Base-by-base conservation (phyloP, 2,888 invertebrate species). In the Mystacides longicornis region DNA sequence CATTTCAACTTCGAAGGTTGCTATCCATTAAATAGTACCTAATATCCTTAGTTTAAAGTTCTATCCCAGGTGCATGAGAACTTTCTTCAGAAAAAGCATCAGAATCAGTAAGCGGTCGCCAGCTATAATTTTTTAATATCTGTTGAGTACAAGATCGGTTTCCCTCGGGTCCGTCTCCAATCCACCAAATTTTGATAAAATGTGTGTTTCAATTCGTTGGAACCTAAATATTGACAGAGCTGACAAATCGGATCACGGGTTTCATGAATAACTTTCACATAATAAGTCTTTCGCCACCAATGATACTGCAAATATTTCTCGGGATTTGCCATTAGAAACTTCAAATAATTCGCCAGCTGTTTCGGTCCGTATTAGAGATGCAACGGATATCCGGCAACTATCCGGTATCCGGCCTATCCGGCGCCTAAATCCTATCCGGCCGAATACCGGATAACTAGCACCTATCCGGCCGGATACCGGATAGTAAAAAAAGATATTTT, bases 251-350 rank as follows among this genome's bases (percentile, higher is more conserved):
- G 48, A 27, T 49, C 3, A 9, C 16, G 11, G 21, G 20, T 20
- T 9, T 64, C 64, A 64, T 68, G 68, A 67, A 70, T 69, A 72
- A 69, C 69, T 70, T 71, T 66, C 63, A 64, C 19, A 19, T 18
- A 14, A 14, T 78, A 78, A 53, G 67, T 62, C 11, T 74, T 74
- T 62, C 82, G 83, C 85, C 86, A 86, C 66, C 73, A 71, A 63
- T 86, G 83, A 64, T 83, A 86, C 61, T 80, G 75, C 62, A 78
- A 76, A 69, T 86, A 87, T 55, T 79, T 72, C 1, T 70, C 67
- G 48, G 77, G 76, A 66, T 84, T 72, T 1, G 62, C 56, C 62
- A 78, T 77, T 47, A 83, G 66, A 49, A 66, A 64, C 55, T 71
- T 69, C 23, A 87, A 68, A 64, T 82, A 81, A 5, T 71, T 66